Percentiles rank a stretch among this genome's conserved stretches.
Conservation (phyloP, 2,888 invertebrate species). For the Disparrhopalites patrizii region DNA sequence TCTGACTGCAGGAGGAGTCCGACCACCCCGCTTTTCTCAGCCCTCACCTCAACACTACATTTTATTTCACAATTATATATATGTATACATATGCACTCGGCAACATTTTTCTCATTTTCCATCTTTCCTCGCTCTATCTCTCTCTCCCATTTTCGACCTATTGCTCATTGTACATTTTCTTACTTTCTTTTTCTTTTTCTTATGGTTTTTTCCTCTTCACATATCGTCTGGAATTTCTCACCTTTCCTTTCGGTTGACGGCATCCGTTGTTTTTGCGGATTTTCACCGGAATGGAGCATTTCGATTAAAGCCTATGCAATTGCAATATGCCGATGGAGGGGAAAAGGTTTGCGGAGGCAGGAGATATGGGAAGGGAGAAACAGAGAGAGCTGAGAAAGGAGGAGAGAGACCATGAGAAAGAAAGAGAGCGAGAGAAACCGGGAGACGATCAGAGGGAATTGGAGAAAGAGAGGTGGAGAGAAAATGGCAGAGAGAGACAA, state of each 20-base stretch:
- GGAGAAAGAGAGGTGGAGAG: no score
- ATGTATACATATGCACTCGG: no score
- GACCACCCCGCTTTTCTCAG: constrained; percentile 14
- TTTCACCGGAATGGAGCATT: no score
- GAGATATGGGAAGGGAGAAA: background rate
- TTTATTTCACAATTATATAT: no score
- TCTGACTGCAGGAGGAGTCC: constrained; percentile 7
- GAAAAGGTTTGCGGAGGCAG: background rate
- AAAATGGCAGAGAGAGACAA: no score
- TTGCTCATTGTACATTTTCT: background rate
- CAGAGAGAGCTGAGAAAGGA: background rate
- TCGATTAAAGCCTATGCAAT: background rate
- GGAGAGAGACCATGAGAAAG: no score
- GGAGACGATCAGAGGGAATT: no score
- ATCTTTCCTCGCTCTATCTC: background rate
- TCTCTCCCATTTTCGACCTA: background rate
- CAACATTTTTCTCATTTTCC: background rate
- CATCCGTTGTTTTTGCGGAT: no score
- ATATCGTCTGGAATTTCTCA: no score
- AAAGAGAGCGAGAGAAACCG: no score
- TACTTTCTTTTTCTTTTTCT: background rate
- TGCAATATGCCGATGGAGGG: background rate
- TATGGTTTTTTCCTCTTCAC: background rate
- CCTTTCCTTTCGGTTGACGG: no score
- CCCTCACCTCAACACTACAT: no score